Base-by-base conservation (phyloP, 2,113 vertebrate species). In the Circaetus cinerascens region DNA sequence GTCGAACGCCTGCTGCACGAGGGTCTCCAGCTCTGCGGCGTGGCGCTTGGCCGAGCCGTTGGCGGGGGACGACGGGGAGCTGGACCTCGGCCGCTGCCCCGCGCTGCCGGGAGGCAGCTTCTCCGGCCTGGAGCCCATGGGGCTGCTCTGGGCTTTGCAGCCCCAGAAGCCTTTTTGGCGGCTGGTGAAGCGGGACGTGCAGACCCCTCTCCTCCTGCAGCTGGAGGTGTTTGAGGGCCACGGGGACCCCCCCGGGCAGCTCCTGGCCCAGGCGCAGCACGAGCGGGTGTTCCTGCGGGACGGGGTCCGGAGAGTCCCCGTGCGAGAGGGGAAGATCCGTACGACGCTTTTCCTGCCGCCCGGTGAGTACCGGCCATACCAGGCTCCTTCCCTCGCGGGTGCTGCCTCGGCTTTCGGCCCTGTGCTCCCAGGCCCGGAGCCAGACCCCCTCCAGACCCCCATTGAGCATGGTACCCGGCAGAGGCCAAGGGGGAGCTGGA, bases 41-140 rank as follows among this genome's bases (percentile, higher is more conserved):
- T n/a, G n/a, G n/a, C n/a, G n/a, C n/a, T n/a, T n/a, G n/a, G n/a
- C n/a, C n/a, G n/a, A n/a, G n/a, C n/a, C n/a, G n/a, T n/a, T n/a
- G 43, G 96, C 96, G 1, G 94, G 90, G 21, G 34, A 25, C 22
- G 36, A 68, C 7, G 97, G 97, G 38, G 62, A 57, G 71, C 89
- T 98, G 87, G 95, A 98, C 27, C 64, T 97, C 15, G 48, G 13
- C 56, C 78, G 74, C 55, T 96, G 90, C 60, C 96, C 97, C 7
- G 94, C 97, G 5, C 93, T 98, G 78, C 95, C 94, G 32, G 98
- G 98, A 32, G 98, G 98, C 80, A 98, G 96, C 91, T 98, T 97
- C 96, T 48, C 56, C 5, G 98, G 98, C 41, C 78, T 98, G 77
- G 97, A 98, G 89, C 98, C 98, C 77, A 98, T 98, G 97, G 98